These are phyloP conservation scores for Phocoena phocoena DNA, from an alignment of 2,113 vertebrate species.

Conservation along the genomic window DNA sequence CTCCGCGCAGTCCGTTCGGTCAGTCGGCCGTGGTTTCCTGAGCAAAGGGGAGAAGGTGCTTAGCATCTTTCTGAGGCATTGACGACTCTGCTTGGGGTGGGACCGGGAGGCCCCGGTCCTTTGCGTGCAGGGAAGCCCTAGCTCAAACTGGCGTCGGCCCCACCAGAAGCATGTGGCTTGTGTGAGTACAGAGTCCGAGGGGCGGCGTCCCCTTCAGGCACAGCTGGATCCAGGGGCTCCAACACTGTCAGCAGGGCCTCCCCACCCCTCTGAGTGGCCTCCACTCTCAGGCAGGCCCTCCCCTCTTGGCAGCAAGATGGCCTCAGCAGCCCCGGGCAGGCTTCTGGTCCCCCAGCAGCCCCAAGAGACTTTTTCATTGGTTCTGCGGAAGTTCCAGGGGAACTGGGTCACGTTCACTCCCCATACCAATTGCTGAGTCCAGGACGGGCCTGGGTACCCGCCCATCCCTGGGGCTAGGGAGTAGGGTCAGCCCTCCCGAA, in stretches of 20 bases:
- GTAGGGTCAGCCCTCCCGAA: not conserved
- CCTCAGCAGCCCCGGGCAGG: not conserved
- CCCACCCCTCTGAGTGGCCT: not conserved
- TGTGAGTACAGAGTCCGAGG: not conserved
- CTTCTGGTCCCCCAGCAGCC: not conserved
- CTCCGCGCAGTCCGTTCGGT: not conserved
- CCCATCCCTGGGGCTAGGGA: not conserved
- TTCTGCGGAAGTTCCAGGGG: not conserved
- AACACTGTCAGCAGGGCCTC: fast-evolving
- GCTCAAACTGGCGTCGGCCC: not conserved
- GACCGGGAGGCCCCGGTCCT: not conserved
- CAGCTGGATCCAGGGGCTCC: not conserved
- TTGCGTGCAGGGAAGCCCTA: not conserved
- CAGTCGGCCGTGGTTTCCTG: not conserved
- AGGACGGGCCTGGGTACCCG: not conserved
- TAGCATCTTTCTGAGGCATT: not conserved
- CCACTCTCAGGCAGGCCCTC: not conserved
- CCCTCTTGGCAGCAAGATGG: not conserved
- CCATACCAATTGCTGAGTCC: not conserved
- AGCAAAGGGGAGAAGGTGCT: not conserved
- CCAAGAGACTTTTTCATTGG: not conserved
- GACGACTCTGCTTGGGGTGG: not conserved
- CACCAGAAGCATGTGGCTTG: not conserved
- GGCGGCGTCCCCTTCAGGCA: not conserved
- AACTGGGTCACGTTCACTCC: not conserved